Evolutionary conservation across 2,113 vertebrate genomes (phyloP), one percentile per base, ranked within the genome.

Genomic region (Casuarius casuarius): DNA sequence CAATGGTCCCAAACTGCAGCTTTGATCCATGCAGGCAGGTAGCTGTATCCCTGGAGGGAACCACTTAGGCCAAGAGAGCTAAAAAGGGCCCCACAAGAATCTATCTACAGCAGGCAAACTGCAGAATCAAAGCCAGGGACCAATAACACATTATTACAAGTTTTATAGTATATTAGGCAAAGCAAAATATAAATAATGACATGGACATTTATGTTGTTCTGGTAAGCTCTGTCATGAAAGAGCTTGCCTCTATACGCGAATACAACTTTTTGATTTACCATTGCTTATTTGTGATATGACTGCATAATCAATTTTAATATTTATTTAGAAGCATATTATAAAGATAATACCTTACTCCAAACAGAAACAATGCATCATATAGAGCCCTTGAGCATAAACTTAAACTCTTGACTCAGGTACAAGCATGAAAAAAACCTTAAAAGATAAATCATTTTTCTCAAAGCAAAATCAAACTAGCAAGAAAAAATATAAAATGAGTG

Each of bases 401-500:
- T 63, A 72, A 90, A 85, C 38, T 56, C 48, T 71, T 67, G 40
- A 54, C 35, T 83, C 29, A 3, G 7, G 46, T 42, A 63, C 13
- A 80, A 85, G 21, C 0, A 0, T 38, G n/a, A 75, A 74, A 71
- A 76, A 84, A 87, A 71, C 4, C 19, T 48, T 83, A 40, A 35
- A 63, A 54, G 83, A 84, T 25, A 42, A 48, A 58, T 71, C 73
- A 56, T 19, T 74, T 63, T 62, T 91, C 65, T 94, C 79, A 96
- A 89, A 91, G 59, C 84, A 91, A 95, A 67, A 80, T 67, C 89
- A 88, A 93, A 87, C 49, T 23, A 95, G 42, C 87, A 95, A 73
- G 83, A 38, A 92, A 52, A 84, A 71, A 31, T 65, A 84, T 31
- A 94, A 94, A 96, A 80, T 12, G 62, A 76, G 72, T 17, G 4